phyloP scores from a whole-genome alignment of 2,888 invertebrate species.

The Agrotis clavis region DNA sequence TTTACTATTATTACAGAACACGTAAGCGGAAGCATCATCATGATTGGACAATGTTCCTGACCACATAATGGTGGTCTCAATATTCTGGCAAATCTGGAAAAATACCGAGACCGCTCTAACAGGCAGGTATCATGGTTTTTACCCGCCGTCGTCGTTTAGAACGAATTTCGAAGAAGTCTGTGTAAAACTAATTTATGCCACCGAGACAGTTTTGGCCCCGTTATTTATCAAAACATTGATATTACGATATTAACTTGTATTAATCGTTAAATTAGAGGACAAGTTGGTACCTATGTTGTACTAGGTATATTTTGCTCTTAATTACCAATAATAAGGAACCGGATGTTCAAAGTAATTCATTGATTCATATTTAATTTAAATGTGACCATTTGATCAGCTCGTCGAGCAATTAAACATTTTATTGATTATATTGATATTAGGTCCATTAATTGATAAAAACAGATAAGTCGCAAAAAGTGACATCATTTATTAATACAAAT shows the following conservation, averaged over 20 bases:
- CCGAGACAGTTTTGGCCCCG: neutral
- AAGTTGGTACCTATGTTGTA: neutral
- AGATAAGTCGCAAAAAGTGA: too few relatives aligned
- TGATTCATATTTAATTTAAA: constrained; percentile 3
- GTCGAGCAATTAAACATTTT: neutral
- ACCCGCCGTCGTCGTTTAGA: constrained; percentile 10
- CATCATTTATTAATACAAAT: too few relatives aligned
- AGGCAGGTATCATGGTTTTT: constrained; percentile 21
- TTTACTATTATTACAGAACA: too few relatives aligned
- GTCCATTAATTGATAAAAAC: too few relatives aligned
- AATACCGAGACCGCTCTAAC: constrained; percentile 6
- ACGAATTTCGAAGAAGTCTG: constrained; percentile 16
- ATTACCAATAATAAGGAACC: constrained; percentile 26
- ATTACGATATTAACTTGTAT: neutral
- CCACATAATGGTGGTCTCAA: constrained; percentile 2
- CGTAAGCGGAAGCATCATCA: neutral
- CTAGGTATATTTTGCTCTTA: constrained; percentile 2
- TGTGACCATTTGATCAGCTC: neutral
- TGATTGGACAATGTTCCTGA: neutral
- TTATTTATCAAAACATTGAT: constrained; percentile 1
- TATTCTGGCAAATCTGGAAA: constrained; percentile 30
- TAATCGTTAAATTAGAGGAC: constrained; percentile 6
- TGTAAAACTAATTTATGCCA: neutral
- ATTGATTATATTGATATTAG: neutral
- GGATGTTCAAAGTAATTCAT: neutral